phyloP scores from a whole-genome alignment of 2,797 vertebrate species.

The Discoglossus pictus region DNA sequence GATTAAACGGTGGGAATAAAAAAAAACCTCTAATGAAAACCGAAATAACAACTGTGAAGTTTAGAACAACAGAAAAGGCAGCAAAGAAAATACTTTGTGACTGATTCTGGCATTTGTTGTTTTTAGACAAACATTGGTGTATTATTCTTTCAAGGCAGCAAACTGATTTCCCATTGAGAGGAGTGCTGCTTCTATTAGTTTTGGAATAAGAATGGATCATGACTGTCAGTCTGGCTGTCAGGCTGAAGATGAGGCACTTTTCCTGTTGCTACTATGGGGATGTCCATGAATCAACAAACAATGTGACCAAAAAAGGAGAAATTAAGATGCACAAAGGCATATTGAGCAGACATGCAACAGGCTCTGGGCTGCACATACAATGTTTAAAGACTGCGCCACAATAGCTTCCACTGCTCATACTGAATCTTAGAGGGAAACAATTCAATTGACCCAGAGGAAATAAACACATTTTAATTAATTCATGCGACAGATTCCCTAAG shows the following conservation, averaged over 20 bases:
- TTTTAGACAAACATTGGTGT: slow-evolving; percentile 59
- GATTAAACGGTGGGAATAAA: slow-evolving; percentile 33
- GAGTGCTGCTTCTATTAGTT: slow-evolving; percentile 60
- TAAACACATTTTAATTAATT: no score
- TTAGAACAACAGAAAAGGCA: slow-evolving; percentile 27
- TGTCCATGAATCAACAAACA: slow-evolving; percentile 58
- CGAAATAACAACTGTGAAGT: slow-evolving; percentile 29
- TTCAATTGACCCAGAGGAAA: no score
- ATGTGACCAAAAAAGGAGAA: slow-evolving; percentile 40
- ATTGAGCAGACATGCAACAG: no score
- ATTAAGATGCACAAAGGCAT: background rate
- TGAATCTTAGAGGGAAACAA: no score
- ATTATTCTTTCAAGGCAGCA: slow-evolving; percentile 57
- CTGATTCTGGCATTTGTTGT: slow-evolving; percentile 55
- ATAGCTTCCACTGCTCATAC: no score
- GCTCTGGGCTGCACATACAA: no score
- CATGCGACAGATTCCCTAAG: no score
- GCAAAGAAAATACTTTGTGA: slow-evolving; percentile 55
- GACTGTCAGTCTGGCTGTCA: slow-evolving; percentile 55
- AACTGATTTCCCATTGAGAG: slow-evolving; percentile 56
- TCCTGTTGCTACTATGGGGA: slow-evolving; percentile 55
- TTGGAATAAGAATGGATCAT: slow-evolving; percentile 58
- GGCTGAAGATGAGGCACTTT: slow-evolving; percentile 59
- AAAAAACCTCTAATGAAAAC: slow-evolving; percentile 43
- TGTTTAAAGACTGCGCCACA: no score